Conservation (phyloP, 2,888 invertebrate genomes). For the Coelopa pilipes region DNA sequence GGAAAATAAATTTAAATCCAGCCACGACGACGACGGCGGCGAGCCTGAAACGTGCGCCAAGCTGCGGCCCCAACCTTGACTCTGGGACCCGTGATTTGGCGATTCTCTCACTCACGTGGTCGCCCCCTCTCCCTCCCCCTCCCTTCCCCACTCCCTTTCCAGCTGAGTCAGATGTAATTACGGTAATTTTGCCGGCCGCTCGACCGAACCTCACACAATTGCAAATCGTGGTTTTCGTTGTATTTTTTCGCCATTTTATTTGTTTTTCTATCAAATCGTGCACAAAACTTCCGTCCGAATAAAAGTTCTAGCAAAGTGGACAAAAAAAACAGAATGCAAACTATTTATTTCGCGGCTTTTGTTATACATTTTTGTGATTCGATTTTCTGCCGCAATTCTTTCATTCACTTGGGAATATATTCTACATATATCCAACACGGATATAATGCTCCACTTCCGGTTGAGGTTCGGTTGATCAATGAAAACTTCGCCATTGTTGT, state of each 20-base stretch:
- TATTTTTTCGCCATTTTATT: too few relatives aligned
- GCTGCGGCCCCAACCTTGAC: slow-evolving; percentile 15
- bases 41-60: slow-evolving; percentile 8
- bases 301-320: too few relatives aligned
- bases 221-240: slow-evolving; percentile 6
- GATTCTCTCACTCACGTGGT: neutral
- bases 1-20: slow-evolving; percentile 11
- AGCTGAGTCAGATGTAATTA: slow-evolving; percentile 12
- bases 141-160: neutral
- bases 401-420: neutral
- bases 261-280: too few relatives aligned
- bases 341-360: neutral
- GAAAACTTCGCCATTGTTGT: slow-evolving; percentile 1
- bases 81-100: slow-evolving; percentile 2
- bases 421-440: neutral
- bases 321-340: too few relatives aligned
- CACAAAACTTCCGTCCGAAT: too few relatives aligned
- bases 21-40: neutral
- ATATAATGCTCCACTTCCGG: slow-evolving; percentile 17
- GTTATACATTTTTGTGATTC: neutral
- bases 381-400: neutral
- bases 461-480: slow-evolving; percentile 16
- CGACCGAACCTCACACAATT: slow-evolving; percentile 15
- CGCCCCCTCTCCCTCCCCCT: neutral
- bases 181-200: slow-evolving; percentile 16